These are phyloP conservation scores for Nyctereutes procyonoides DNA, from an alignment of 2,113 vertebrate genomes.

Conservation along the genomic window DNA sequence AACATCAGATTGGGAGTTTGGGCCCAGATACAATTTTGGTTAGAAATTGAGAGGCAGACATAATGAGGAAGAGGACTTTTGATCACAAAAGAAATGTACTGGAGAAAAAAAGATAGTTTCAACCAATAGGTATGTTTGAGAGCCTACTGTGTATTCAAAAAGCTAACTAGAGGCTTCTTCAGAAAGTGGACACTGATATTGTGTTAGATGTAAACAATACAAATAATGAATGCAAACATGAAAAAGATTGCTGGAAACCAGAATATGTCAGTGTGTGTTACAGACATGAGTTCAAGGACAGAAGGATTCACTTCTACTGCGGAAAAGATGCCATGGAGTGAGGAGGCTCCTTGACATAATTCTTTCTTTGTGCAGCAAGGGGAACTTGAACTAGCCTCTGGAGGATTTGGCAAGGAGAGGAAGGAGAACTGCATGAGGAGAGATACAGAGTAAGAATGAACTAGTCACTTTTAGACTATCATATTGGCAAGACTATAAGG, in stretches of 20 bases:
- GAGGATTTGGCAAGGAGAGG: neutral
- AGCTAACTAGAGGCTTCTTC: neutral
- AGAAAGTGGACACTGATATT: neutral
- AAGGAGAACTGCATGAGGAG: neutral
- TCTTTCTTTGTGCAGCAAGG: neutral
- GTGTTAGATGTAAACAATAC: neutral
- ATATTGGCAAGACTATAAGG: neutral
- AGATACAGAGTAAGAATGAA: neutral
- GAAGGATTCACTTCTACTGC: neutral
- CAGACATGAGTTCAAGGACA: neutral
- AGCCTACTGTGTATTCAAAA: neutral
- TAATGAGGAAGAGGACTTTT: neutral
- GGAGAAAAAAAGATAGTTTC: neutral
- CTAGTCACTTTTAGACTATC: neutral
- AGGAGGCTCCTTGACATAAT: neutral
- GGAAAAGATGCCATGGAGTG: neutral
- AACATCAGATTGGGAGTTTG: slow-evolving; percentile 63
- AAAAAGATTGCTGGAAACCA: neutral
- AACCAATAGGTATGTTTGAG: neutral
- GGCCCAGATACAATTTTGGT: slow-evolving; percentile 67
- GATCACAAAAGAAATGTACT: neutral
- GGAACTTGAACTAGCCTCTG: neutral
- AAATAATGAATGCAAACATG: neutral
- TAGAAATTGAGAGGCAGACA: slow-evolving; percentile 57
- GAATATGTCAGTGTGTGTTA: neutral